Base-by-base conservation (phyloP, 92 coral and sea anemone genomes). In the Meandrina meandrites region DNA sequence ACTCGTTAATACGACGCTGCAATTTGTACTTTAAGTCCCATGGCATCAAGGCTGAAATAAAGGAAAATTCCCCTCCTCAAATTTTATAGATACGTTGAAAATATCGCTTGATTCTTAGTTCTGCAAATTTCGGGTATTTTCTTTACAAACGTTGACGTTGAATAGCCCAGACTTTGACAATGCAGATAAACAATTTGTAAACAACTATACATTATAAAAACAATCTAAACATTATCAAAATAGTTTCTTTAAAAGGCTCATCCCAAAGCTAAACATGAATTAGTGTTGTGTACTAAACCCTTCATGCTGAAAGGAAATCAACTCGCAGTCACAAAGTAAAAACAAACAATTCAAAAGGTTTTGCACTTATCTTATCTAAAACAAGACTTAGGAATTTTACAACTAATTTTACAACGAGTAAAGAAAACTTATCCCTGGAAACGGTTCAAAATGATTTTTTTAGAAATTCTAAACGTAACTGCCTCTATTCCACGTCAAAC, bases 251-350 rank as follows among this genome's bases (percentile, higher is more conserved):
- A 15, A 67, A 81, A 17, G 58, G 76, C 45, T 40, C 32, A 12
- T 0, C 1, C 28, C 31, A 24, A 31, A 80, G 67, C 73, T 60
- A n/a, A 28, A 62, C 50, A 24, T 22, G 40, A 80, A 15, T 24
- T 28, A 45, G 50, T 28, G 37, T 13, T 83, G 22, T 34, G 51
- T 83, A 83, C 66, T 71, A 53, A 71, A 28, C 86, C 36, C 86
- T 83, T 53, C 1, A 36, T 13, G 30, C 11, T 67, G 27, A 67
- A 81, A 81, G 37, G 58, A 60, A 35, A 66, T 16, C 53, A 62
- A 37, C n/a, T n/a, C n/a, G 40, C 75, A 81, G 69, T n/a, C 37
- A 18, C 19, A 50, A 72, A 71, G 86, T 35, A 21, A 83, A 70
- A 36, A 31, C 79, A 72, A 72, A 83, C 24, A 72, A 11, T n/a